Percentiles rank a stretch among this genome's conserved stretches.
Conservation (phyloP, 2,797 vertebrate genomes). For the Selene dorsalis region DNA sequence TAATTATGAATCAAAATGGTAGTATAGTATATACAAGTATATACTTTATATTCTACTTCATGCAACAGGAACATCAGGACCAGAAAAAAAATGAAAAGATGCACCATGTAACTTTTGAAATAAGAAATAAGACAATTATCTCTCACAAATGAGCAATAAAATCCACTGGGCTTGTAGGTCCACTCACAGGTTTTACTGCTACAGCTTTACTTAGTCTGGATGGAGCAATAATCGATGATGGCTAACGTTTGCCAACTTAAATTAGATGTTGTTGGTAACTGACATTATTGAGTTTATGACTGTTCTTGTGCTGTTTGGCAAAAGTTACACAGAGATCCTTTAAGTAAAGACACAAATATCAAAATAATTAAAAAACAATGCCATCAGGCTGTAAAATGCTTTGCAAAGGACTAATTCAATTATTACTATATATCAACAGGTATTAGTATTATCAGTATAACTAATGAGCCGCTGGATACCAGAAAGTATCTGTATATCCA, state of each 20-base stretch:
- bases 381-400: too few relatives aligned
- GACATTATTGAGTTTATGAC: background rate
- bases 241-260: background rate
- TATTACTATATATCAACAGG: too few relatives aligned
- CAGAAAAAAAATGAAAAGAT: background rate
- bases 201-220: background rate
- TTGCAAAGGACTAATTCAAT: too few relatives aligned
- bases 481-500: too few relatives aligned
- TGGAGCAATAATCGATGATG: background rate
- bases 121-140: background rate
- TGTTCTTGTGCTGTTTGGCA: background rate
- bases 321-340: too few relatives aligned
- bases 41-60: background rate
- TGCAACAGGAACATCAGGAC: background rate
- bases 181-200: background rate
- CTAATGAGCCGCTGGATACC: too few relatives aligned
- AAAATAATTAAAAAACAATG: too few relatives aligned
- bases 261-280: background rate
- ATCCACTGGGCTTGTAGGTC: background rate
- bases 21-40: conserved; percentile 9
- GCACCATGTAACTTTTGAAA: background rate
- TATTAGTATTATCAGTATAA: too few relatives aligned
- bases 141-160: conserved; percentile 2
- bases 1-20: conserved; percentile 4
- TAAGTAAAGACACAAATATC: background rate